A percentile compares a stretch with the other conserved stretches of the same genome.
phyloP scores from a whole-genome alignment of 2,888 invertebrate species.

The Rutpela maculata region DNA sequence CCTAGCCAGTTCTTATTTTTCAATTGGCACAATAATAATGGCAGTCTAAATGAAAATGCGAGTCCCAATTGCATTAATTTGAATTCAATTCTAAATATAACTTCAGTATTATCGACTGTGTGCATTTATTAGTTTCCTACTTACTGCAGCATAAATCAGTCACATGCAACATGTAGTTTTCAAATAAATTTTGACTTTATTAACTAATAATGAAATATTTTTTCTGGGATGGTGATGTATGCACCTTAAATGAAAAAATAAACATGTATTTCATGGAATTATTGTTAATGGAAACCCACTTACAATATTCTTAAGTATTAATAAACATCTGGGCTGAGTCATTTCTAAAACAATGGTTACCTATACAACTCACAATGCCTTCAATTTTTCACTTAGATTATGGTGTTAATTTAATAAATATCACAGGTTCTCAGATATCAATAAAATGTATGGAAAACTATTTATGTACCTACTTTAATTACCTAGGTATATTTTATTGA shows the following conservation, averaged over 20 bases:
- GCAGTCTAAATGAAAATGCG: constrained; percentile 21
- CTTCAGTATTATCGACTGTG: neutral
- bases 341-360: constrained; percentile 6
- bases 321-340: neutral
- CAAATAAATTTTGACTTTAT: neutral
- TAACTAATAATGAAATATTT: neutral
- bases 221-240: neutral
- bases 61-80: neutral
- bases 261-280: neutral
- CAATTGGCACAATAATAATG: constrained; percentile 10
- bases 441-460: no score
- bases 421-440: no score
- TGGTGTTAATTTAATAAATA: neutral
- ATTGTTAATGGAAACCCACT: neutral
- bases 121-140: neutral
- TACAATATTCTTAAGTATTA: neutral
- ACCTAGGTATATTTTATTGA: no score
- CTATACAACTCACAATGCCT: constrained; percentile 7
- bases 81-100: neutral
- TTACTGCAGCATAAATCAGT: neutral
- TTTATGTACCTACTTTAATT: no score
- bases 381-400: neutral
- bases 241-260: neutral
- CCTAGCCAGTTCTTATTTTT: constrained; percentile 43
- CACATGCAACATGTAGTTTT: neutral